Evolutionary conservation across 2,113 vertebrate genomes (phyloP), one percentile per base, ranked within the genome.

Genomic region (Panthera leo): DNA sequence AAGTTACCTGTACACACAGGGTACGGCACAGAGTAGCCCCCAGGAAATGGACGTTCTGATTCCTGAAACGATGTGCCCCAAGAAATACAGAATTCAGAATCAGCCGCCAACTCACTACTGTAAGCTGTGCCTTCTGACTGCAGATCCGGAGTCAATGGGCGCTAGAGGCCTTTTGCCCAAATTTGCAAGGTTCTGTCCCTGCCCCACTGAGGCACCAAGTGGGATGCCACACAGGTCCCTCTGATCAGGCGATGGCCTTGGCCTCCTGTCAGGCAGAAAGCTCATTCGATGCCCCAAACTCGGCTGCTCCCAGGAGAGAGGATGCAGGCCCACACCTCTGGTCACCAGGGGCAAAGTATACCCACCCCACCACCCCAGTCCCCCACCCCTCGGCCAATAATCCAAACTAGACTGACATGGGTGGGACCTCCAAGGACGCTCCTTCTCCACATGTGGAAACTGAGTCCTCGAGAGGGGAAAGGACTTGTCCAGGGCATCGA

Each of bases 11-110:
- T 34, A 61, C 21, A 31, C 61, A 39, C 51, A 27, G 48, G 31
- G 42, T 1, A 45, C 0, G 3, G 73, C 34, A 25, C 14, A 19
- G 5, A 55, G 19, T 11, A 36, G 16, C 31, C 15, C 8, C 19
- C 25, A 5, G 15, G 21, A 39, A 39, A 39, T 39, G 39, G 39
- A 39, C 1, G 39, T 39, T 39, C 39, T 39, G 39, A 39, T 39
- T 39, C 39, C 39, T 39, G 39, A 39, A 39, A 39, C 4, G 39
- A 39, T 39, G 39, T 39, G 4, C 39, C 39, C 39, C 39, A 39
- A 4, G 39, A 39, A 39, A 39, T 39, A 39, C 39, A 39, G 39
- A 39, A 39, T 39, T 39, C 39, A 39, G 39, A 39, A 39, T 39
- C 39, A 39, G 39, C 39, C 39, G 4, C 39, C 39, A 39, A 39